Percentiles rank a stretch among this genome's conserved stretches.
Evolutionary conservation across 2,888 invertebrate genomes (phyloP).

Genomic region (Ophraella communa): DNA sequence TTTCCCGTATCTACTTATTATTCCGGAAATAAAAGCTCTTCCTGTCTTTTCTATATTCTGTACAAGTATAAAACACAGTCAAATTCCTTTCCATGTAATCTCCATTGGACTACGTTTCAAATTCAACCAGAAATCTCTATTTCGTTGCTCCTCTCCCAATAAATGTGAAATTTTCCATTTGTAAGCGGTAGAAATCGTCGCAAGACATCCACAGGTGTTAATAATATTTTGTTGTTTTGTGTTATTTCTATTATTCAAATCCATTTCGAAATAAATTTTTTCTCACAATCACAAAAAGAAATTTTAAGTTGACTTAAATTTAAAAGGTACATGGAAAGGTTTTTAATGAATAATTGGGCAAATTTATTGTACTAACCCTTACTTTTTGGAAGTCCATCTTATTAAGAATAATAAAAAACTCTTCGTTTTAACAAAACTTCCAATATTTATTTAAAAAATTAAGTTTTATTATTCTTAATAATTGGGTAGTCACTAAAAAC

Average conservation of each 20-base stretch:
- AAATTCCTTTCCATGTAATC: neutral
- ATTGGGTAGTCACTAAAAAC: too few species aligned
- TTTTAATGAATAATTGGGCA: neutral
- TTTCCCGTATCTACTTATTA: neutral
- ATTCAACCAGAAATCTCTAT: neutral
- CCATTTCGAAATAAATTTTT: neutral
- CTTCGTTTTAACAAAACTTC: too few species aligned
- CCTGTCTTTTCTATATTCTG: neutral
- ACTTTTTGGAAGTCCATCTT: too few species aligned
- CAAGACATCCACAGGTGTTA: slow-evolving; percentile 21
- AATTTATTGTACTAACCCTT: too few species aligned
- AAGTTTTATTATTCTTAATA: too few species aligned
- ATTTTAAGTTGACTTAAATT: too few species aligned
- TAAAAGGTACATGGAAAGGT: too few species aligned
- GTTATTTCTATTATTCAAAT: neutral
- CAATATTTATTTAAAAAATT: too few species aligned
- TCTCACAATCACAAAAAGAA: too few species aligned
- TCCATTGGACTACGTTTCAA: neutral
- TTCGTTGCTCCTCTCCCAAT: slow-evolving; percentile 13
- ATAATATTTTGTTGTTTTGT: slow-evolving; percentile 18
- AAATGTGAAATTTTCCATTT: slow-evolving; percentile 30
- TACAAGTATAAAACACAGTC: neutral
- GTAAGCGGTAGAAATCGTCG: slow-evolving; percentile 26
- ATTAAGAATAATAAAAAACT: too few species aligned
- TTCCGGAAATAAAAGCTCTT: neutral